These are phyloP conservation scores for Lamellibrachia luymesi DNA, from an alignment of 1,140 invertebrate species.

Conservation along the genomic window DNA sequence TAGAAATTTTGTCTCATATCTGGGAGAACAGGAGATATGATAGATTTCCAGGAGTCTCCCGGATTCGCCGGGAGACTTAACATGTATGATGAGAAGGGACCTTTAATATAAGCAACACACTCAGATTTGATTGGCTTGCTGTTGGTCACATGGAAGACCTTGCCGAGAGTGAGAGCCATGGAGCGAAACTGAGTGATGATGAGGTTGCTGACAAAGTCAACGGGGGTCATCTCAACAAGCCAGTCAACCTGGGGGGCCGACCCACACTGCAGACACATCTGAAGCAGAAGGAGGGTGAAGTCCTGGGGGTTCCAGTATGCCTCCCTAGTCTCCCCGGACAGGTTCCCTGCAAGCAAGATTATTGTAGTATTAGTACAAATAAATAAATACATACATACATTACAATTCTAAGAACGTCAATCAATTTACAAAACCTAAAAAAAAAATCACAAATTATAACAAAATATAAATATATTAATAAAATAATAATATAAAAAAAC, in stretches of 20 bases:
- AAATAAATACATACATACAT: too few species aligned
- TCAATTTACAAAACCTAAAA: too few species aligned
- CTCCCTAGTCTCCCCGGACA: conserved; percentile 42
- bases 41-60: too few species aligned
- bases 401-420: too few species aligned
- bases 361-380: neutral
- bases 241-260: conserved; percentile 58
- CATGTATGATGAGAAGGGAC: too few species aligned
- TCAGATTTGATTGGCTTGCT: conserved; percentile 45
- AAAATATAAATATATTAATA: too few species aligned
- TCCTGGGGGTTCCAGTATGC: conserved; percentile 60
- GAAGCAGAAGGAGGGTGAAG: conserved; percentile 59
- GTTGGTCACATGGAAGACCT: conserved; percentile 57
- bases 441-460: too few species aligned
- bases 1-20: too few species aligned
- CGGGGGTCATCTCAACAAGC: conserved; percentile 61
- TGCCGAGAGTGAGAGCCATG: conserved; percentile 51
- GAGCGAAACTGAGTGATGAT: conserved; percentile 54
- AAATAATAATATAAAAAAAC: too few species aligned
- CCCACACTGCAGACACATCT: conserved; percentile 52
- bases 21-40: too few species aligned
- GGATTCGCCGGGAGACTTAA: too few species aligned
- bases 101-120: conserved; percentile 30
- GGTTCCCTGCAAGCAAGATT: conserved; percentile 43
- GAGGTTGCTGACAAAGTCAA: conserved; percentile 59